Evolutionary conservation across 2,113 vertebrate species (phyloP).

Genomic region (Aegotheles bennettii): DNA sequence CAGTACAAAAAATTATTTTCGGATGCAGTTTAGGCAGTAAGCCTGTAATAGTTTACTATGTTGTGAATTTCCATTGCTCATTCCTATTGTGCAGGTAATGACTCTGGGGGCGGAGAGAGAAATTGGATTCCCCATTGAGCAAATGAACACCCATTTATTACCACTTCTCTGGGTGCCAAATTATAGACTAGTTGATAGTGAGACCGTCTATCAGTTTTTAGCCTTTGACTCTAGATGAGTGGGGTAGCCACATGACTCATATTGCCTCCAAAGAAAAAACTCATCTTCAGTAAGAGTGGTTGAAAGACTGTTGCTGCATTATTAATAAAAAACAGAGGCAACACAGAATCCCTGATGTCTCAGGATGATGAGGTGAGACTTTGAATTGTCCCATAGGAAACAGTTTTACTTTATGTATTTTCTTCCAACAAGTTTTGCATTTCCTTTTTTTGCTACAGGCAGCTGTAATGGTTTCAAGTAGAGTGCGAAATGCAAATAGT

Average conservation of each 20-base stretch:
- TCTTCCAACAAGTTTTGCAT: constrained; percentile 7
- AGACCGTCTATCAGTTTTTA: constrained; percentile 28
- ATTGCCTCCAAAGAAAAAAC: background rate
- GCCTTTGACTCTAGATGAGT: constrained; percentile 28
- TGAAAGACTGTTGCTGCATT: constrained; percentile 41
- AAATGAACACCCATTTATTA: constrained; percentile 31
- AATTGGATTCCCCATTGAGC: constrained; percentile 25
- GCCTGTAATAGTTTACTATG: background rate
- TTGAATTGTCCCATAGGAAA: constrained; percentile 18
- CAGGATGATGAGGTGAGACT: constrained; percentile 63
- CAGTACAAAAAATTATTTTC: background rate
- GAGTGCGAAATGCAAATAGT: constrained; percentile 35
- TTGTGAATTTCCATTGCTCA: background rate
- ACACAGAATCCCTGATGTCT: constrained; percentile 38
- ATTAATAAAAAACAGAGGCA: constrained; percentile 43
- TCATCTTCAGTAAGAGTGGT: background rate
- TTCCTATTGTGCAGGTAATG: constrained; percentile 21
- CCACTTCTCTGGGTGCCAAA: constrained; percentile 35
- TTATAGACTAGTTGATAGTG: constrained; percentile 34
- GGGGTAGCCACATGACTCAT: constrained; percentile 16
- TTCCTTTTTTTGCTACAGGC: constrained; percentile 46
- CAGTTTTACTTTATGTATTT: constrained; percentile 42
- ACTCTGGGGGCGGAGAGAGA: background rate
- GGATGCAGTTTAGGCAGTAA: background rate
- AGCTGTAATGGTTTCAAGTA: constrained; percentile 8